phyloP scores from a whole-genome alignment of 2,797 vertebrate species.

The Chelmon rostratus region DNA sequence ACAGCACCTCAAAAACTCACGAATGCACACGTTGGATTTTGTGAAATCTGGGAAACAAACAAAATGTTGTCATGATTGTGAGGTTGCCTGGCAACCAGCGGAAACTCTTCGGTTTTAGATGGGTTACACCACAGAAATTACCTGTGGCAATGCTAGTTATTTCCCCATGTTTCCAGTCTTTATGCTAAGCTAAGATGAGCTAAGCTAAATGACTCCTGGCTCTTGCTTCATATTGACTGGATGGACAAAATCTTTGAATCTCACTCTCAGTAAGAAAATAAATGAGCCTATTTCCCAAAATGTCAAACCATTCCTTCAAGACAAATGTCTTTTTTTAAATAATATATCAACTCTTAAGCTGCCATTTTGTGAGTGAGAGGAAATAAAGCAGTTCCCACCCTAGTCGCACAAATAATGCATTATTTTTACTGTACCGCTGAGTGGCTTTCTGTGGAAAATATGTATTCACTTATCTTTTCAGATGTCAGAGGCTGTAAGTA shows the following conservation, averaged over 20 bases:
- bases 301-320: background rate
- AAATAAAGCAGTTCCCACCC: background rate
- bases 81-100: no score
- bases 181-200: background rate
- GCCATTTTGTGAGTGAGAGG: conserved; percentile 7
- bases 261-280: background rate
- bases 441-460: conserved; percentile 19
- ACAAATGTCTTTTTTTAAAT: background rate
- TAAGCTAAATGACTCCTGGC: background rate
- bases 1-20: no score
- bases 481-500: conserved; percentile 37
- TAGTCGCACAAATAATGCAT: conserved; percentile 27
- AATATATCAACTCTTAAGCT: background rate
- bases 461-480: conserved; percentile 43
- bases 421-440: conserved; percentile 8
- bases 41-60: no score
- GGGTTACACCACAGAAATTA: background rate
- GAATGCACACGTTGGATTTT: no score
- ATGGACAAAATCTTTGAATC: background rate
- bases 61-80: no score
- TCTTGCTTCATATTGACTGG: background rate
- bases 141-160: background rate
- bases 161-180: background rate
- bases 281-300: conserved; percentile 2
- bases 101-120: background rate